These are phyloP conservation scores for Ginglymostoma cirratum DNA, from an alignment of 2,113 vertebrate genomes.

Conservation along the genomic window DNA sequence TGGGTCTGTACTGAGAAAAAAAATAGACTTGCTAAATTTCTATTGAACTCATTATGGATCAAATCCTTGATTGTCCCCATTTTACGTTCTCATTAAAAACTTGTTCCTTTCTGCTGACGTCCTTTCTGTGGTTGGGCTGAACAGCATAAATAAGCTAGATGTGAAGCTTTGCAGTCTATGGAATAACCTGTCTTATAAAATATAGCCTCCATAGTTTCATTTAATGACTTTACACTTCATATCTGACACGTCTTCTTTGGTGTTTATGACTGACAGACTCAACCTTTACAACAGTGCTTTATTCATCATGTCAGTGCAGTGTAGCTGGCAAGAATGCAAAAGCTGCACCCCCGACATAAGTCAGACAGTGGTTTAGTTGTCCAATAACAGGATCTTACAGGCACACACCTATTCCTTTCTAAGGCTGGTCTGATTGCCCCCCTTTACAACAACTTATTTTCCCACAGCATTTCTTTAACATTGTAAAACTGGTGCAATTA, in stretches of 20 bases:
- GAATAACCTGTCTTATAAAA: conserved; percentile 10
- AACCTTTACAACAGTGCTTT: conserved; percentile 16
- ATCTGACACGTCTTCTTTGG: conserved; percentile 16
- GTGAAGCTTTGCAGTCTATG: background rate
- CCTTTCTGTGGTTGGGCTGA: background rate
- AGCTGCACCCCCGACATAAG: background rate
- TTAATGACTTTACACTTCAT: conserved; percentile 26
- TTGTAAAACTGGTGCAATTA: background rate
- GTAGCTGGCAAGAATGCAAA: background rate
- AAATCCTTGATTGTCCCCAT: too few relatives aligned
- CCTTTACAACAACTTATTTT: background rate
- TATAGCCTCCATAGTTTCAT: background rate
- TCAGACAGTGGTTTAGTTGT: background rate
- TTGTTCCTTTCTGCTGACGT: background rate
- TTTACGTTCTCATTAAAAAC: background rate
- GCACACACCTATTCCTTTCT: background rate
- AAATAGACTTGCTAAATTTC: background rate
- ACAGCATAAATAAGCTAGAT: background rate
- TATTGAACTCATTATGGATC: background rate
- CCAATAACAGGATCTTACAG: background rate
- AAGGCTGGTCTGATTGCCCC: background rate
- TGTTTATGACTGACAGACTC: conserved; percentile 10
- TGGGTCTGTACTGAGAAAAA: background rate
- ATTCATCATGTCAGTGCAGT: background rate
- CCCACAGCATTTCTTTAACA: background rate